phyloP scores from a whole-genome alignment of 2,888 invertebrate species.

The Lordiphosa fenestrarum region DNA sequence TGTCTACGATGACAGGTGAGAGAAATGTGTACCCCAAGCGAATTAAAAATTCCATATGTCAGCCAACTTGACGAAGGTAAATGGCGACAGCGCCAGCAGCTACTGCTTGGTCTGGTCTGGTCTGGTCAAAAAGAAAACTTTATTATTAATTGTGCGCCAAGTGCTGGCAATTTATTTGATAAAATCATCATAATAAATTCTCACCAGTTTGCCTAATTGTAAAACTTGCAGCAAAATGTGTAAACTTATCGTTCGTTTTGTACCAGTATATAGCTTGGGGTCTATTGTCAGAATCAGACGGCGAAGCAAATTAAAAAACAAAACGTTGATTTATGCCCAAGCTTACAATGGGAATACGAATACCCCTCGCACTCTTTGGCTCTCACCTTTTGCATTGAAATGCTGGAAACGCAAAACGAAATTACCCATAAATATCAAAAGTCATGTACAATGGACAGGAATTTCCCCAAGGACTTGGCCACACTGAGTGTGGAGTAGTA shows the following conservation, averaged over 20 bases:
- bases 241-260: slow-evolving; percentile 27
- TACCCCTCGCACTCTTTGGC: slow-evolving; percentile 33
- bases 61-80: slow-evolving; percentile 70
- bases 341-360: slow-evolving; percentile 27
- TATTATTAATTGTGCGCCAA: slow-evolving; percentile 72
- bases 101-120: not conserved
- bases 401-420: slow-evolving; percentile 71
- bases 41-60: slow-evolving; percentile 75
- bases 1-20: slow-evolving; percentile 97
- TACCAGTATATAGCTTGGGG: slow-evolving; percentile 36
- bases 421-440: slow-evolving; percentile 75
- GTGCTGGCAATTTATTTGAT: slow-evolving; percentile 65
- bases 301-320: slow-evolving; percentile 65
- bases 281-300: slow-evolving; percentile 66
- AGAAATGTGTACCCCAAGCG: slow-evolving; percentile 47
- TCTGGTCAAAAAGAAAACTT: slow-evolving; percentile 34
- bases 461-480: slow-evolving; percentile 65
- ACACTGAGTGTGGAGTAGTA: slow-evolving; percentile 25
- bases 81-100: slow-evolving; percentile 26
- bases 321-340: slow-evolving; percentile 66
- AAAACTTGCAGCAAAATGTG: slow-evolving; percentile 59
- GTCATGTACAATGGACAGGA: slow-evolving; percentile 75
- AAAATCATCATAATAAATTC: slow-evolving; percentile 68
- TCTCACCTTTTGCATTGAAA: slow-evolving; percentile 64
- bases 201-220: slow-evolving; percentile 58